Base-by-base conservation (phyloP, 2,888 invertebrate species). In the Cryptophagus acutangulus region DNA sequence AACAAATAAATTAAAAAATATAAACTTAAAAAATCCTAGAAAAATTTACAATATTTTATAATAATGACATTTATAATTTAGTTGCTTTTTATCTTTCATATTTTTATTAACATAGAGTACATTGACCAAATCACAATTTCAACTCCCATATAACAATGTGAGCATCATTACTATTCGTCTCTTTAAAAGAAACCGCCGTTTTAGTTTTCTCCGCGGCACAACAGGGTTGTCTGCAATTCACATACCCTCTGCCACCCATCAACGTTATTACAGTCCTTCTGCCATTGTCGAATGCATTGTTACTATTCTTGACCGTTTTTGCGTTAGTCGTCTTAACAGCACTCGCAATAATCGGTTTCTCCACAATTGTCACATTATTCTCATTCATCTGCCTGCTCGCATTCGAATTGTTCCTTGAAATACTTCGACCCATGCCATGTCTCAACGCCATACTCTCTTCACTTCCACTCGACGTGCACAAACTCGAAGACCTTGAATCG, bases 101-200 rank as follows among this genome's bases (percentile, higher is more conserved):
- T n/a, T n/a, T n/a, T n/a, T n/a, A n/a, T n/a, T n/a, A n/a, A n/a
- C n/a, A n/a, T n/a, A n/a, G n/a, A n/a, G n/a, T n/a, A n/a, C 31
- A 15, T 31, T 5, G 12, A 30, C 15, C 44, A 48, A 43, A 72
- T 80, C 78, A 83, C 74, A 83, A 78, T 63, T 86, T 87, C 72
- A 84, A 82, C 69, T 93, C 92, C 91, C 92, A 92, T 34, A 92
- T 78, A 47, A 91, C 84, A 59, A 92, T 82, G 70, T 91, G 88
- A 10, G 92, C 90, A 74, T 90, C 88, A 60, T 79, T 86, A 46
- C 83, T 83, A 66, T 87, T 87, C 33, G 83, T 82, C 45, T 84
- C 84, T 33, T 76, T 76, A 26, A 77, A 72, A 31, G 12, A 5
- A 30, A 72, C 70, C 4, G 74, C 72, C 40, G 56, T 56, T 40